A percentile compares a stretch with the other conserved stretches of the same genome.
These are phyloP conservation scores for Lysandra coridon DNA, from an alignment of 2,888 invertebrate genomes.

Conservation along the genomic window DNA sequence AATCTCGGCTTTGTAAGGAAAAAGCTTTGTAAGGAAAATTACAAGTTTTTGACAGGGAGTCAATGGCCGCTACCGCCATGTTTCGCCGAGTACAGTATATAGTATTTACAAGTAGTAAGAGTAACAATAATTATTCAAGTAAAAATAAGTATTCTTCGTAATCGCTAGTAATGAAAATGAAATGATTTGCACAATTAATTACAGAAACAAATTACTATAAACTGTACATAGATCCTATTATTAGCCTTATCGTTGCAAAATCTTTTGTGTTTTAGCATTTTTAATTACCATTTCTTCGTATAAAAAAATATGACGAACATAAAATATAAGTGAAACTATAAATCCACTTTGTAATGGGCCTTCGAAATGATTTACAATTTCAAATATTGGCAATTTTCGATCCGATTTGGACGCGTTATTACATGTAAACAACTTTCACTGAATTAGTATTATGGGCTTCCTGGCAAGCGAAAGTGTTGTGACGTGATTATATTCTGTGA, in stretches of 20 bases:
- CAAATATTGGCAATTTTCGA: conserved; percentile 2
- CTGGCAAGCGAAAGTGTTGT: conserved; percentile 16
- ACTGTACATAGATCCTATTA: neutral
- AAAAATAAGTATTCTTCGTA: too few species aligned
- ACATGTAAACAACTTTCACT: conserved; percentile 17
- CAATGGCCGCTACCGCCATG: too few species aligned
- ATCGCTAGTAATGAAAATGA: neutral
- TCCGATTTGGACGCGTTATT: conserved; percentile 4
- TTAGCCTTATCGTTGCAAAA: neutral
- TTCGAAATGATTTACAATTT: conserved; percentile 1
- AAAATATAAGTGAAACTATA: neutral
- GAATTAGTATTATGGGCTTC: neutral
- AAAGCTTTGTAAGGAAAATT: too few species aligned
- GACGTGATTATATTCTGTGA: conserved; percentile 15
- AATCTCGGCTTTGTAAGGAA: too few species aligned
- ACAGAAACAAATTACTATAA: neutral
- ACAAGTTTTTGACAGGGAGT: too few species aligned
- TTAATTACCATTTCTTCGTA: neutral
- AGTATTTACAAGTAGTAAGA: too few species aligned
- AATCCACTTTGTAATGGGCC: neutral
- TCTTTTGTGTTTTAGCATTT: neutral
- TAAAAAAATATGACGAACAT: neutral
- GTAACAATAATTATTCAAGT: too few species aligned
- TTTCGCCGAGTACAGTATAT: too few species aligned
- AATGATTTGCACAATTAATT: neutral